Evolutionary conservation across 2,113 vertebrate genomes (phyloP).

Genomic region (Oceanodroma tethys): DNA sequence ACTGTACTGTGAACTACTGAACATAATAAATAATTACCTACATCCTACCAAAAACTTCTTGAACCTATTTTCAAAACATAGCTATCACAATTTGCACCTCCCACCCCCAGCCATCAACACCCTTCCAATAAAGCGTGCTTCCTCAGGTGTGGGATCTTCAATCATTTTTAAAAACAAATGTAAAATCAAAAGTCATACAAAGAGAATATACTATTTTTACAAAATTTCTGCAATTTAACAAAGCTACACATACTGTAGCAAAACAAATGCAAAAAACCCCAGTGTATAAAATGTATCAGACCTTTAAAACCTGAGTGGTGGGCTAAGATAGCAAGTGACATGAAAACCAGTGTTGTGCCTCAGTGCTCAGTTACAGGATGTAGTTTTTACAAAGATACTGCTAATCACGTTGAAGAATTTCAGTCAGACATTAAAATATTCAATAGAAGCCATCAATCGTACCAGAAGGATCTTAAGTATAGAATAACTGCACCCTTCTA

Average conservation of each 20-base stretch:
- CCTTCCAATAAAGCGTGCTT: neutral
- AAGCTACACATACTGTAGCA: accelerated
- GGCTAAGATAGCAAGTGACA: neutral
- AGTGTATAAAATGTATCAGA: neutral
- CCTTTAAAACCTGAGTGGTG: neutral
- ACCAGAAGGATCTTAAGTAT: neutral
- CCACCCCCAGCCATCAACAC: neutral
- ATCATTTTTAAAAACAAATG: neutral
- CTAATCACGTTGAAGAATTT: neutral
- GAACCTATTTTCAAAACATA: neutral
- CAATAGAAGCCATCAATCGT: neutral
- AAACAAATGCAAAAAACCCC: neutral
- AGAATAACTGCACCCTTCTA: neutral
- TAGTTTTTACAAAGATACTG: neutral
- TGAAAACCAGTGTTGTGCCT: neutral
- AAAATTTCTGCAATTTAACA: neutral
- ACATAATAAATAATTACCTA: neutral
- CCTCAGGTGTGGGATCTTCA: neutral
- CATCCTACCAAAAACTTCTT: neutral
- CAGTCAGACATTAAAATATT: neutral
- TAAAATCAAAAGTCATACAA: neutral
- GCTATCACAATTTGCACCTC: neutral
- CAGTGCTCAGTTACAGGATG: neutral
- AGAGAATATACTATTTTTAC: neutral
- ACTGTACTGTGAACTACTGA: neutral